Evolutionary conservation across 2,113 vertebrate genomes (phyloP).

Genomic region (Cottus gobio): DNA sequence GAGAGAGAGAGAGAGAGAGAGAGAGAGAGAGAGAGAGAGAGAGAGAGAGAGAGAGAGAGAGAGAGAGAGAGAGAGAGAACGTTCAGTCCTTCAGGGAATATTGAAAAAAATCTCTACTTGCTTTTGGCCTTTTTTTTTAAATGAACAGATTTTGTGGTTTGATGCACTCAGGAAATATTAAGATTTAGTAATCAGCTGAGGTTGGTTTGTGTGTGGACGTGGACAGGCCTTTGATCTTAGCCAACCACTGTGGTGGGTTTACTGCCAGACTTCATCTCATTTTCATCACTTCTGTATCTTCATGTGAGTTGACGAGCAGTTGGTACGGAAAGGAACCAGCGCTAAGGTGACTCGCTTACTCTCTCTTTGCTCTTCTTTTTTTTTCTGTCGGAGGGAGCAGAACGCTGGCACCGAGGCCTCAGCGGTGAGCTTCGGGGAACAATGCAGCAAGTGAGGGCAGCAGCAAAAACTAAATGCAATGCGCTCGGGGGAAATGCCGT

Average conservation of each 20-base stretch:
- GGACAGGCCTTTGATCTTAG: slow-evolving; percentile 11
- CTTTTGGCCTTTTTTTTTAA: slow-evolving; percentile 20
- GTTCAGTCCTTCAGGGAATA: neutral
- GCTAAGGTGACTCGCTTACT: neutral
- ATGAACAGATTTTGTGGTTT: slow-evolving; percentile 19
- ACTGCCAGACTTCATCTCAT: slow-evolving; percentile 14
- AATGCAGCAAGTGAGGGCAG: slow-evolving; percentile 42
- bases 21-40: no score
- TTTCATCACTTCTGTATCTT: slow-evolving; percentile 26
- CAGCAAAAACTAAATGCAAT: slow-evolving; percentile 43
- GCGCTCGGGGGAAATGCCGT: slow-evolving; percentile 50
- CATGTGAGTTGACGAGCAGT: slow-evolving; percentile 7
- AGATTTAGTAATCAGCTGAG: slow-evolving; percentile 36
- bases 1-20: no score
- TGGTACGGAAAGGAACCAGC: slow-evolving; percentile 23
- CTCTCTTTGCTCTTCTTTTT: neutral
- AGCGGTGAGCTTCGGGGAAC: slow-evolving; percentile 51
- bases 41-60: no score
- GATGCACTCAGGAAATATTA: slow-evolving; percentile 23
- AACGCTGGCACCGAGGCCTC: slow-evolving; percentile 41
- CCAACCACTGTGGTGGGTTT: slow-evolving; percentile 8
- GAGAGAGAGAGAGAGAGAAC: neutral
- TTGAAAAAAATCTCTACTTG: neutral
- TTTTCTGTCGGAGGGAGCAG: slow-evolving; percentile 35
- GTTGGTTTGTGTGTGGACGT: slow-evolving; percentile 28